phyloP scores from a whole-genome alignment of 2,888 invertebrate genomes.

The Pseudococcus longispinus region DNA sequence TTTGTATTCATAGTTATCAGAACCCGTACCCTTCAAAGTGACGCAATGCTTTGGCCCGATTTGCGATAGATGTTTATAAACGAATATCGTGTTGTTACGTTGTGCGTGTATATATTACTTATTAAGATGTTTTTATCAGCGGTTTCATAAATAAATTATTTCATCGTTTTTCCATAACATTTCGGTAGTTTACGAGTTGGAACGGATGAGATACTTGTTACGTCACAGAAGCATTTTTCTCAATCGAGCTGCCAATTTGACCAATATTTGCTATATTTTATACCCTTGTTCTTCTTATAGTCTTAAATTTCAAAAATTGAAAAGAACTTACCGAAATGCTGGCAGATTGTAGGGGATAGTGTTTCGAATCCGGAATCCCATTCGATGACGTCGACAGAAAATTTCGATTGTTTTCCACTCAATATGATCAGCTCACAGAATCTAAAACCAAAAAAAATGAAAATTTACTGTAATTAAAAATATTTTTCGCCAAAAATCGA shows the following conservation, averaged over 20 bases:
- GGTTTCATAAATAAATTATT: slow-evolving; percentile 12
- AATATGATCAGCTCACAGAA: background rate
- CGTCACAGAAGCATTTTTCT: background rate
- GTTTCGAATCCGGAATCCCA: background rate
- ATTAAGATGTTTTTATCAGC: slow-evolving; percentile 18
- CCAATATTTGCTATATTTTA: no score
- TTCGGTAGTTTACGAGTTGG: background rate
- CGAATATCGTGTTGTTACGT: background rate
- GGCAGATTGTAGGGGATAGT: background rate
- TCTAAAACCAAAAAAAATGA: background rate
- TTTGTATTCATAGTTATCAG: background rate
- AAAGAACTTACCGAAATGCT: background rate
- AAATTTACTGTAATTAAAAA: background rate
- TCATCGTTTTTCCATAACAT: background rate
- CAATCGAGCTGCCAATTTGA: no score
- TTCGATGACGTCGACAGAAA: no score
- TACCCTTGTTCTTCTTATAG: no score
- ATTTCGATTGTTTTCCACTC: no score
- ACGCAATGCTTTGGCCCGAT: background rate
- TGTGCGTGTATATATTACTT: background rate
- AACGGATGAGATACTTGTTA: background rate
- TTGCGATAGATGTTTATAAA: slow-evolving; percentile 17
- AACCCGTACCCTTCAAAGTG: background rate
- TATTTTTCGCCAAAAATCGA: background rate
- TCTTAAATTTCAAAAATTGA: no score